A percentile compares a stretch with the other conserved stretches of the same genome.
phyloP scores from a whole-genome alignment of 1,140 invertebrate species.

The Odontomachus brunneus region DNA sequence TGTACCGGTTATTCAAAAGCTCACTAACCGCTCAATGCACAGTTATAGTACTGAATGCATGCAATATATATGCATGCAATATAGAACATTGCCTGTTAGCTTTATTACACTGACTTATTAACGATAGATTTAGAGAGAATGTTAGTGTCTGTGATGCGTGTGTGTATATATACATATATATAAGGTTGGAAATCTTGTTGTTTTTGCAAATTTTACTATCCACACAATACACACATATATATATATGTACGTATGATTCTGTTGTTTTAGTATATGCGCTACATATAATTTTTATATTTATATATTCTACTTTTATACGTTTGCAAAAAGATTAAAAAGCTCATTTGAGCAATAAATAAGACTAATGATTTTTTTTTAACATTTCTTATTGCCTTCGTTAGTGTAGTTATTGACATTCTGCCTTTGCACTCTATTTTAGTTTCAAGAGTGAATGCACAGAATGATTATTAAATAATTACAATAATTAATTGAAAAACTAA shows the following conservation, averaged over 20 bases:
- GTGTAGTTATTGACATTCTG: neutral
- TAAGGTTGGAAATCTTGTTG: slow-evolving; percentile 56
- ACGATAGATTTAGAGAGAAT: slow-evolving; percentile 14
- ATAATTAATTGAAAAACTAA: slow-evolving; percentile 18
- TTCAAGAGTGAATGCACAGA: slow-evolving; percentile 4
- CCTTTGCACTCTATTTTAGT: neutral
- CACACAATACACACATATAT: neutral
- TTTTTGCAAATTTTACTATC: slow-evolving; percentile 57
- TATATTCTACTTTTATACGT: slow-evolving; percentile 45
- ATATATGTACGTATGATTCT: neutral
- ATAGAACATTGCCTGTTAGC: neutral
- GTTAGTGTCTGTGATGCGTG: slow-evolving; percentile 52
- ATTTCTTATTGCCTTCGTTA: slow-evolving; percentile 3
- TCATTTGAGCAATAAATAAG: slow-evolving; percentile 30
- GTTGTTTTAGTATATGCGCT: slow-evolving; percentile 41
- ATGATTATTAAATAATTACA: slow-evolving; percentile 52
- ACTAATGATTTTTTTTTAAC: neutral
- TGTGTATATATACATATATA: slow-evolving; percentile 61
- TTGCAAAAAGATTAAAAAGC: neutral
- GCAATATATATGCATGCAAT: no score
- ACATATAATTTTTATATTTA: slow-evolving; percentile 42
- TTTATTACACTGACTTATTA: slow-evolving; percentile 17
- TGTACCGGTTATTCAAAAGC: no score
- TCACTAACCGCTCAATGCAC: no score
- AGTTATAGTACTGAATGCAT: no score